Percentiles rank a stretch among this genome's conserved stretches.
Evolutionary conservation across 1,140 invertebrate genomes (phyloP).

Genomic region (Atta cephalotes): DNA sequence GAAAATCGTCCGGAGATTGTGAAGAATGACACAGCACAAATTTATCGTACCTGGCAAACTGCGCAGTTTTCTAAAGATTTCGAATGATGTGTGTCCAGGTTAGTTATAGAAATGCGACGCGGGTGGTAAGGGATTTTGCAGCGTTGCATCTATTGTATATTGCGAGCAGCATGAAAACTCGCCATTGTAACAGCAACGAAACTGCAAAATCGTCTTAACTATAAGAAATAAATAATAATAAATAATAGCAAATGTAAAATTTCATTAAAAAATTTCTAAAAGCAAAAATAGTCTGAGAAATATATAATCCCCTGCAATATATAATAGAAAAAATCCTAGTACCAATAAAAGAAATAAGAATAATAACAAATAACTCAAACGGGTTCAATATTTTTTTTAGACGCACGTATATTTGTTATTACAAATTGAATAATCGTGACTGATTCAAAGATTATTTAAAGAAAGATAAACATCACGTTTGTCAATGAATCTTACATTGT

Average conservation of each 20-base stretch:
- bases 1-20: background rate
- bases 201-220: background rate
- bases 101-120: background rate
- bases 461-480: background rate
- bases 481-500: background rate
- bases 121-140: constrained; percentile 20
- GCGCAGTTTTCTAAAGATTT: constrained; percentile 22
- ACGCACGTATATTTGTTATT: background rate
- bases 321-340: background rate
- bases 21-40: background rate
- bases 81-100: background rate
- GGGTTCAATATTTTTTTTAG: background rate
- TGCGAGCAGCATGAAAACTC: background rate
- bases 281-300: background rate
- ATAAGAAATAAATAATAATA: background rate
- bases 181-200: background rate
- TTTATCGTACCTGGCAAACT: background rate
- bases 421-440: background rate
- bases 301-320: background rate
- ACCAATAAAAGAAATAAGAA: background rate
- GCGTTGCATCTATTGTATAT: background rate
- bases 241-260: background rate
- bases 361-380: background rate
- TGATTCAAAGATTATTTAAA: background rate
- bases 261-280: too few species aligned